Percentiles rank a stretch among this genome's conserved stretches.
These are phyloP conservation scores for Caenorhabditis inopinata DNA, from an alignment of 1,140 invertebrate species.

Conservation along the genomic window DNA sequence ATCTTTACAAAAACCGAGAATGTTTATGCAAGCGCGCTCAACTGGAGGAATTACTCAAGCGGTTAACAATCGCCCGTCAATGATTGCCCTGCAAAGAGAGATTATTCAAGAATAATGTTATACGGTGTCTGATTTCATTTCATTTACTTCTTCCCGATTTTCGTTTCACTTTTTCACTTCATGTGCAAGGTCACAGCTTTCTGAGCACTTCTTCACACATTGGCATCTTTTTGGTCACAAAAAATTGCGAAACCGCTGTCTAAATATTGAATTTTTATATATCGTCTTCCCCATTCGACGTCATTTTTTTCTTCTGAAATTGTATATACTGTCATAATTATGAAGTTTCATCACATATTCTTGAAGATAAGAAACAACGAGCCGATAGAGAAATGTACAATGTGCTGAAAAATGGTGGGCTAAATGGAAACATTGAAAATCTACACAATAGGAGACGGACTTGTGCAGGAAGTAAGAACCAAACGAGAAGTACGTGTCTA, in stretches of 20 bases:
- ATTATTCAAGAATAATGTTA: conserved; percentile 16
- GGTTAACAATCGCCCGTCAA: background rate
- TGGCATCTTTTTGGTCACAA: conserved; percentile 24
- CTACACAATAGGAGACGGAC: too few relatives aligned
- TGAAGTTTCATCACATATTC: background rate
- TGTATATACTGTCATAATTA: background rate
- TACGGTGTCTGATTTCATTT: too few relatives aligned
- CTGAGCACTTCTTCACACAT: background rate
- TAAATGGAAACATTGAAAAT: too few relatives aligned
- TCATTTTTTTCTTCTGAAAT: background rate
- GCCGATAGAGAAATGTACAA: background rate
- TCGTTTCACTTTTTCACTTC: background rate
- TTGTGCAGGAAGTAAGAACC: too few relatives aligned
- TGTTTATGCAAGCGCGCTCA: background rate
- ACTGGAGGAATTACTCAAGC: background rate
- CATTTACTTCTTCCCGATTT: background rate
- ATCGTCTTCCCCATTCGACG: background rate
- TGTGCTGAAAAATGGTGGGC: too few relatives aligned
- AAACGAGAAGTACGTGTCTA: too few relatives aligned
- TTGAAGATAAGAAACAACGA: background rate
- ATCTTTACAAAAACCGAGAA: background rate
- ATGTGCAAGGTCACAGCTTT: conserved; percentile 3
- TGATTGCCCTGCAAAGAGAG: background rate
- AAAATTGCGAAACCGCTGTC: background rate
- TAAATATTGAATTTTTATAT: background rate